Conservation (phyloP, 2,888 invertebrate species). For the Cryptocephalus moraei region DNA sequence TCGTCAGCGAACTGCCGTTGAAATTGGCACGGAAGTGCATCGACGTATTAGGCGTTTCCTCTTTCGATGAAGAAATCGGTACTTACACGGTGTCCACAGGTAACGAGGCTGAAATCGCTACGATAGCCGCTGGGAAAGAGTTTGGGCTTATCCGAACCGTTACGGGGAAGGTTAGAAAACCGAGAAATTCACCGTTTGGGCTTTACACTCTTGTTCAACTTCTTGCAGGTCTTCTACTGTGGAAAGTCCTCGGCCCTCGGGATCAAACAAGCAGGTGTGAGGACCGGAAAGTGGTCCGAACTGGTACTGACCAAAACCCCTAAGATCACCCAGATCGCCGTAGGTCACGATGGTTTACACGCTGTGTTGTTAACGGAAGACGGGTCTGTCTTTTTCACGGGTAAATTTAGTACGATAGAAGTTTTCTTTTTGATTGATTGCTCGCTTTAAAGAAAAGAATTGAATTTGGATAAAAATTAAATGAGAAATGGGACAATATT, state of each 20-base stretch:
- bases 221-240: slow-evolving; percentile 62
- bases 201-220: neutral
- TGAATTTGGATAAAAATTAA: no score
- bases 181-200: neutral
- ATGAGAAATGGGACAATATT: no score
- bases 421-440: no score
- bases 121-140: slow-evolving; percentile 79
- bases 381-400: slow-evolving; percentile 77
- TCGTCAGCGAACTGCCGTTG: slow-evolving; percentile 57
- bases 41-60: slow-evolving; percentile 61
- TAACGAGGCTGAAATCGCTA: slow-evolving; percentile 59
- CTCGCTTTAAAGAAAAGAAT: no score
- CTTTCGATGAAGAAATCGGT: slow-evolving; percentile 56
- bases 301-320: slow-evolving; percentile 59
- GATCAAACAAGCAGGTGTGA: slow-evolving; percentile 54
- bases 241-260: slow-evolving; percentile 82
- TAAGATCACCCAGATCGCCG: slow-evolving; percentile 65
- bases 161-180: slow-evolving; percentile 62
- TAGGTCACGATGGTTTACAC: slow-evolving; percentile 91
- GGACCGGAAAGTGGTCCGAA: slow-evolving; percentile 50
- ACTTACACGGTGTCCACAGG: slow-evolving; percentile 31
- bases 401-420: no score
- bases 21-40: slow-evolving; percentile 72
- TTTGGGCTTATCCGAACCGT: slow-evolving; percentile 75
- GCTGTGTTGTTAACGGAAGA: slow-evolving; percentile 86